These are phyloP conservation scores for Achroia grisella DNA, from an alignment of 1,140 invertebrate genomes.

Conservation along the genomic window DNA sequence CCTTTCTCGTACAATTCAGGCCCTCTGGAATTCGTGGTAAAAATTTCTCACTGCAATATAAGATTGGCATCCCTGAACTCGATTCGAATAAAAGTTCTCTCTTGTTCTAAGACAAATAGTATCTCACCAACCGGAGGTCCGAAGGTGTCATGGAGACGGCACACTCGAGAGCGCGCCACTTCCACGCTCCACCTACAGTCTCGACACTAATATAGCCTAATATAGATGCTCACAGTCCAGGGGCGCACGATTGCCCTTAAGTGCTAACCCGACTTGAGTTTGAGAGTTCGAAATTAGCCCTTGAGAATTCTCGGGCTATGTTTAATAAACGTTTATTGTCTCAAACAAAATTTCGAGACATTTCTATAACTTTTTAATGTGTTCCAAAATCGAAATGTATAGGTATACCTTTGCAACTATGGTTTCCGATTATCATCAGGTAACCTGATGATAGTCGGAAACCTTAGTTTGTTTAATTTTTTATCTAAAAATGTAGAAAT, in stretches of 20 bases:
- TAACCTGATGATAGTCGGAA: too few relatives aligned
- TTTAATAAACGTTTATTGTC: neutral
- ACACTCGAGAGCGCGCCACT: conserved; percentile 19
- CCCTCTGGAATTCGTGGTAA: too few relatives aligned
- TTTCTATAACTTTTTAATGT: too few relatives aligned
- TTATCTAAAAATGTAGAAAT: too few relatives aligned
- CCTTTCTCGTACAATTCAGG: too few relatives aligned
- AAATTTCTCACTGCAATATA: too few relatives aligned
- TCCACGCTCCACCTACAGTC: conserved; percentile 25
- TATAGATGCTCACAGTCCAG: conserved; percentile 19
- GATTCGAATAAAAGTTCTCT: too few relatives aligned
- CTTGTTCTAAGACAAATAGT: conserved; percentile 15
- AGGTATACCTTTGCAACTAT: too few relatives aligned
- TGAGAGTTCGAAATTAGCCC: conserved; percentile 36
- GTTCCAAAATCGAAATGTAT: neutral
- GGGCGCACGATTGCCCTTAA: conserved; percentile 34
- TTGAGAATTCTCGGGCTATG: conserved; percentile 8
- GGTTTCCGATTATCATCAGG: too few relatives aligned
- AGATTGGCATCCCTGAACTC: too few relatives aligned
- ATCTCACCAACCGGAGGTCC: conserved; percentile 18
- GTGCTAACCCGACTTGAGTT: conserved; percentile 26
- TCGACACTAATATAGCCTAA: conserved; percentile 22
- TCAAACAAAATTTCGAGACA: too few relatives aligned
- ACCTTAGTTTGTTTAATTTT: too few relatives aligned
- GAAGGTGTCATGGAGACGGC: conserved; percentile 50